Evolutionary conservation across 2,797 vertebrate species (phyloP).

Genomic region (Poecile montanus): DNA sequence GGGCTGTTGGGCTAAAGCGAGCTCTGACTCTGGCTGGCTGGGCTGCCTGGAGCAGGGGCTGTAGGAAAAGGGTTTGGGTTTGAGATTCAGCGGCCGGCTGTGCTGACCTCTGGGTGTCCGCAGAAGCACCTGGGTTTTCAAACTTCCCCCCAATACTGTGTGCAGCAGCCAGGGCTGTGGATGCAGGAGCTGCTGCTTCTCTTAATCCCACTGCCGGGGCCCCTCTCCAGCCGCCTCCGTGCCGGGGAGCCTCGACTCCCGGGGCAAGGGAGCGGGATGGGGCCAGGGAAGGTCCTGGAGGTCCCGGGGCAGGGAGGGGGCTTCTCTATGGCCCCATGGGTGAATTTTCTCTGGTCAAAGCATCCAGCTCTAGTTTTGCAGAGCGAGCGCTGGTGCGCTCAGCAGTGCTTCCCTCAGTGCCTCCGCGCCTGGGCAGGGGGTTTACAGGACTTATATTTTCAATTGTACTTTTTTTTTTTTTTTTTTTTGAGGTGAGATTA

Average conservation of each 20-base stretch:
- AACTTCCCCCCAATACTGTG: background rate
- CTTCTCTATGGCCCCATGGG: background rate
- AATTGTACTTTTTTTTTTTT: background rate
- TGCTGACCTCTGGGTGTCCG: background rate
- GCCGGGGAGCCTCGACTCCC: background rate
- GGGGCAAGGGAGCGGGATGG: background rate
- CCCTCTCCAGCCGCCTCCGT: background rate
- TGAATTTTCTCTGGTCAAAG: background rate
- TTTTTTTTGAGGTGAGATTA: background rate
- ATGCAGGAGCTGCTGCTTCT: background rate
- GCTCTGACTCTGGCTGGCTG: background rate
- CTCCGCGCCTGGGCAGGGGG: background rate
- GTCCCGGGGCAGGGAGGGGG: background rate
- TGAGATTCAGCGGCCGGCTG: background rate
- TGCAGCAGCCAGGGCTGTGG: background rate
- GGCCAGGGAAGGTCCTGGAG: background rate
- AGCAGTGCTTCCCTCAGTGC: background rate
- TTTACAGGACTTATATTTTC: background rate
- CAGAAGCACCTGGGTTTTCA: background rate
- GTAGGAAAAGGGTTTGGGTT: background rate
- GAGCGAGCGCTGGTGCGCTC: rapidly evolving
- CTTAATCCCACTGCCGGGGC: background rate
- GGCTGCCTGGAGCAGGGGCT: background rate
- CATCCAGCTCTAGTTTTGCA: rapidly evolving
- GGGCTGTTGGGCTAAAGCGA: background rate